These are phyloP conservation scores for Poecilia gillii DNA, from an alignment of 2,797 vertebrate genomes.

Conservation along the genomic window DNA sequence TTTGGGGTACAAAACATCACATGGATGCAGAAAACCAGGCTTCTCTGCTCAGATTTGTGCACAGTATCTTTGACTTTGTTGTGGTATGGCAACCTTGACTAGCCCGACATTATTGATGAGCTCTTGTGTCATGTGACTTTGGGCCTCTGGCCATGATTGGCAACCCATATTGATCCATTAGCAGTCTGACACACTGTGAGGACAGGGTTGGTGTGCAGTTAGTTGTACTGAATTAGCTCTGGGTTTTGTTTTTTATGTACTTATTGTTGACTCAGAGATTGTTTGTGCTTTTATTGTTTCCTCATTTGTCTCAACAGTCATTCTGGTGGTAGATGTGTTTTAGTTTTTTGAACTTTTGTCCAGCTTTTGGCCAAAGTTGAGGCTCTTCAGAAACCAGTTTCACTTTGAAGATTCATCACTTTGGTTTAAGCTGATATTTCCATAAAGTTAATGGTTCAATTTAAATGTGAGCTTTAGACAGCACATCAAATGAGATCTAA, in stretches of 20 bases:
- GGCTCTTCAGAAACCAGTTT: background rate
- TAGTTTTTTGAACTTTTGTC: background rate
- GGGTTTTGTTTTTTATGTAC: slow-evolving; percentile 4
- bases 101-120: slow-evolving; percentile 59
- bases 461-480: background rate
- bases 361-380: background rate
- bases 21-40: background rate
- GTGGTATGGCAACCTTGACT: slow-evolving; percentile 59
- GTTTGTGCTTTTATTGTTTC: background rate
- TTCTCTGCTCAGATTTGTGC: background rate
- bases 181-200: slow-evolving; percentile 30
- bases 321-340: background rate
- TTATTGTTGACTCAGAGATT: background rate
- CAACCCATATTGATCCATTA: slow-evolving; percentile 58
- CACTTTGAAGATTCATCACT: background rate
- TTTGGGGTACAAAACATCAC: background rate
- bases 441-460: background rate
- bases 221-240: slow-evolving; percentile 1
- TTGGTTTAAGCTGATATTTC: background rate
- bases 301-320: background rate
- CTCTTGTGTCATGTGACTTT: slow-evolving; percentile 51
- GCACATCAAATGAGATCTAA: background rate
- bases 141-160: slow-evolving; percentile 65
- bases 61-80: slow-evolving; percentile 38
- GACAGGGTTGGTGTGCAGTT: slow-evolving; percentile 20